Percentiles rank a stretch among this genome's conserved stretches.
These are phyloP conservation scores for Clarias batrachus DNA, from an alignment of 2,113 vertebrate species.

Conservation along the genomic window DNA sequence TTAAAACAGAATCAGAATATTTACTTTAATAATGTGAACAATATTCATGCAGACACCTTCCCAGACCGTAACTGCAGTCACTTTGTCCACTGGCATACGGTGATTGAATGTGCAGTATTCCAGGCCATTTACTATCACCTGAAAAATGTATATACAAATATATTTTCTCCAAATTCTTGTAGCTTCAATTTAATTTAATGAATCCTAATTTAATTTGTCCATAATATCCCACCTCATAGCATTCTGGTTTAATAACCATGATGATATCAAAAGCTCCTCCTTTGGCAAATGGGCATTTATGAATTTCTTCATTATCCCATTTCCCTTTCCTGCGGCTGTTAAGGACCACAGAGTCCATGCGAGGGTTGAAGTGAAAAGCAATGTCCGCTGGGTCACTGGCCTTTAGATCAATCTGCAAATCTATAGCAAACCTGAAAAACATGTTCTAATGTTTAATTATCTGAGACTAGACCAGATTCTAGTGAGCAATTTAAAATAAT, in stretches of 20 bases:
- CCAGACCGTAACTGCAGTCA: background rate
- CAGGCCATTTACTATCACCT: slow-evolving; percentile 18
- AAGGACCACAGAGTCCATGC: background rate
- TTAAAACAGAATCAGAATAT: background rate
- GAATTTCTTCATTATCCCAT: background rate
- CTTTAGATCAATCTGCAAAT: background rate
- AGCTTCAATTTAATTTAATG: background rate
- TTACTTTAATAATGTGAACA: slow-evolving; percentile 15
- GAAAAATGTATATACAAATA: background rate
- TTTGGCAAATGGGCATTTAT: background rate
- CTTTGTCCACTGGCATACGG: background rate
- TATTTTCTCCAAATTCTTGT: no score
- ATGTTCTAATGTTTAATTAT: background rate
- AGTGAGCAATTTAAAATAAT: background rate
- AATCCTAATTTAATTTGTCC: background rate
- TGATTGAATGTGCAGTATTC: background rate
- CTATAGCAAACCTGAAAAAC: background rate
- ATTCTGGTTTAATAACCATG: slow-evolving; percentile 5
- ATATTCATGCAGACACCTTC: slow-evolving; percentile 6
- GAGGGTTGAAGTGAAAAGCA: background rate
- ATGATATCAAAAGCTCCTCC: slow-evolving; percentile 1
- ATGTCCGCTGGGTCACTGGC: background rate
- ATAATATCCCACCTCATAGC: background rate
- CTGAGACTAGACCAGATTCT: background rate
- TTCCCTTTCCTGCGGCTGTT: background rate